phyloP scores from a whole-genome alignment of 2,888 invertebrate genomes.

The Arge pagana region DNA sequence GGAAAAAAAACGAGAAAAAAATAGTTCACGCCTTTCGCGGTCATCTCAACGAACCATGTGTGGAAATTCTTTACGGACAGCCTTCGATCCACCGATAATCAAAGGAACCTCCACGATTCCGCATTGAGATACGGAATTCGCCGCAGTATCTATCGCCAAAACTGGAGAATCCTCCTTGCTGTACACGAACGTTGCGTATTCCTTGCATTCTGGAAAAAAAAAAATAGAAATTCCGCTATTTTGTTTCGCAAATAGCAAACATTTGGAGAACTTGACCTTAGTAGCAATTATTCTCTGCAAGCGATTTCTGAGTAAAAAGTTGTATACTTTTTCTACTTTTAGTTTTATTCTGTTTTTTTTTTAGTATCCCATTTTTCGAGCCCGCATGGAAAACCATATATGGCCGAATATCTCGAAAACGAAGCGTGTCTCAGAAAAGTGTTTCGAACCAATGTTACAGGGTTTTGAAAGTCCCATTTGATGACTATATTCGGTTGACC shows the following conservation, averaged over 20 bases:
- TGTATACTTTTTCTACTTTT: no score
- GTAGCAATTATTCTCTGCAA: slow-evolving; percentile 7
- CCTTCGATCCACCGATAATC: slow-evolving; percentile 58
- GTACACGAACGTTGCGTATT: slow-evolving; percentile 56
- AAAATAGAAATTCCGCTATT: slow-evolving; percentile 10
- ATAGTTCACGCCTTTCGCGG: no score
- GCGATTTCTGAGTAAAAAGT: no score
- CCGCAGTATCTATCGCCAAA: slow-evolving; percentile 40
- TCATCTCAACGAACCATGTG: slow-evolving; percentile 63
- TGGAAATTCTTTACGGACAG: slow-evolving; percentile 61
- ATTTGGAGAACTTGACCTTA: slow-evolving; percentile 3
- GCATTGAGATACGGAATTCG: slow-evolving; percentile 51
- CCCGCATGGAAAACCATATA: no score
- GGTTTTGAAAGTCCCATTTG: no score
- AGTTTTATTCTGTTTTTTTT: no score
- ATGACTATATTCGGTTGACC: no score
- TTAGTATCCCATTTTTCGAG: no score
- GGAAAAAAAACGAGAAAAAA: no score
- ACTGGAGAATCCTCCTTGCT: slow-evolving; percentile 47
- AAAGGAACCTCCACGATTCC: slow-evolving; percentile 54
- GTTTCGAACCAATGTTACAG: no score
- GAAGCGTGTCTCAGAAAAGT: no score
- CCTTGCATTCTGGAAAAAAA: slow-evolving; percentile 55
- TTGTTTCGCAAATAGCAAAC: slow-evolving; percentile 20
- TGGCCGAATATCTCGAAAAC: no score